Conservation (phyloP, 2,888 invertebrate species). For the Lasius fuliginosus region DNA sequence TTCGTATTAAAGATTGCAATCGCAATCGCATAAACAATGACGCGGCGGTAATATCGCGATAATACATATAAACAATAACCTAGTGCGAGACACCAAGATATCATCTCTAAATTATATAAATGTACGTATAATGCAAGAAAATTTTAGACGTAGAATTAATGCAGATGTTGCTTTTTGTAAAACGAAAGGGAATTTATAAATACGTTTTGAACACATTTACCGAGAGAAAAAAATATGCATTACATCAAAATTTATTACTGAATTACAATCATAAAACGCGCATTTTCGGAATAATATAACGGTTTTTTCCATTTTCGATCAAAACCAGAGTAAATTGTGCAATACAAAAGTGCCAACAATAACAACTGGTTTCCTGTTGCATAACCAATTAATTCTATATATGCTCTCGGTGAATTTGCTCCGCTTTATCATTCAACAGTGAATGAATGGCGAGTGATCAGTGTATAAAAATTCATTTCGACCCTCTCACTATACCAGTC, state of each 20-base stretch:
- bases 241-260: neutral
- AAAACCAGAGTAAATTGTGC: neutral
- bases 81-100: neutral
- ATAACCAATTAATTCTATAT: conserved; percentile 46
- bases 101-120: too few relatives aligned
- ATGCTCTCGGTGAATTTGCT: conserved; percentile 3
- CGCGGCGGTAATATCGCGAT: conserved; percentile 24
- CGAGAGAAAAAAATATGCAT: neutral
- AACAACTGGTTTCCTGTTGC: conserved; percentile 12
- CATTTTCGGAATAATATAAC: neutral
- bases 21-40: conserved; percentile 52
- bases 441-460: conserved; percentile 39
- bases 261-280: neutral
- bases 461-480: conserved; percentile 66
- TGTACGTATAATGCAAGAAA: neutral
- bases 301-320: neutral
- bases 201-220: neutral
- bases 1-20: conserved; percentile 55
- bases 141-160: neutral
- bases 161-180: neutral
- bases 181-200: neutral
- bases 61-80: conserved; percentile 25
- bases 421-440: conserved; percentile 33
- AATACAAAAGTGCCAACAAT: conserved; percentile 7
- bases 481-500: conserved; percentile 30